phyloP scores from a whole-genome alignment of 2,113 vertebrate genomes.

The Glaucidium brasilianum region DNA sequence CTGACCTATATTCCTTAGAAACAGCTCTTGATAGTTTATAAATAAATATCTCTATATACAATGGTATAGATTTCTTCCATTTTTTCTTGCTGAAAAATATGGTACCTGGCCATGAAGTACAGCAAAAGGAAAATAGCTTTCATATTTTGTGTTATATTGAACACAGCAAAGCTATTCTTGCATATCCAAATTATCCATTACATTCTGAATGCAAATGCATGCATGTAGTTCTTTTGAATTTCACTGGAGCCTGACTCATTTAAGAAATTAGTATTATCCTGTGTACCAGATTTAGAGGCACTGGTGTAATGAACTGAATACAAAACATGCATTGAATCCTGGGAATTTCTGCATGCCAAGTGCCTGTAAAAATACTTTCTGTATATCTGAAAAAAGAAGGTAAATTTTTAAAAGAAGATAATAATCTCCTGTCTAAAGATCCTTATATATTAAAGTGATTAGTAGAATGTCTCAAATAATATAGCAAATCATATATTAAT shows the following conservation, averaged over 20 bases:
- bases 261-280: slow-evolving; percentile 33
- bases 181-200: slow-evolving; percentile 1
- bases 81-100: background rate
- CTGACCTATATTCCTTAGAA: background rate
- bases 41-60: background rate
- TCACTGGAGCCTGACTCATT: slow-evolving; percentile 36
- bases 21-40: background rate
- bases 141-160: background rate
- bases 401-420: background rate
- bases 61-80: background rate
- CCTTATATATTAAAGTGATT: background rate
- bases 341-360: background rate
- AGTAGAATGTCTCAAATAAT: background rate
- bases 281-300: slow-evolving; percentile 28
- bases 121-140: background rate
- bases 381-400: background rate
- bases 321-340: background rate
- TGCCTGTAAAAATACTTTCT: background rate
- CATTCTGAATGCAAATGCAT: slow-evolving; percentile 29
- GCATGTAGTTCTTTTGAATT: slow-evolving; percentile 8
- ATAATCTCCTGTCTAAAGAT: background rate
- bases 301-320: slow-evolving; percentile 16
- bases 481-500: background rate
- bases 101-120: background rate
- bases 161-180: background rate